phyloP scores from a whole-genome alignment of 2,113 vertebrate species.

The Chlamydotis undulata region DNA sequence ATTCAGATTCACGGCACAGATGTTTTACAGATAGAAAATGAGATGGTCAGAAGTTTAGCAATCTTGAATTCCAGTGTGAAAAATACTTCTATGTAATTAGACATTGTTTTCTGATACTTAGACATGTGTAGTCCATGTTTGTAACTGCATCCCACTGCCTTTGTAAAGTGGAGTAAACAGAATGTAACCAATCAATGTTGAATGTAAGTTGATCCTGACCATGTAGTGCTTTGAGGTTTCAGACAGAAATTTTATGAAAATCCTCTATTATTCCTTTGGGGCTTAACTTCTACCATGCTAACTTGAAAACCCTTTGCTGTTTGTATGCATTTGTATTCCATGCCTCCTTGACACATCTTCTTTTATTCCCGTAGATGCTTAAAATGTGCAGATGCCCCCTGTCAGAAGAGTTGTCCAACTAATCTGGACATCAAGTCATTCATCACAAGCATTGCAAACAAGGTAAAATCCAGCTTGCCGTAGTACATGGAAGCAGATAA shows the following conservation, averaged over 20 bases:
- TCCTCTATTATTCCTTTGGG: not conserved
- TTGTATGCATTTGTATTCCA: not conserved
- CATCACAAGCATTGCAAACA: conserved; percentile 87
- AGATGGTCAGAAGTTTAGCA: not conserved
- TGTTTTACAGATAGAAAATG: not conserved
- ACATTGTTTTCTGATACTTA: not conserved
- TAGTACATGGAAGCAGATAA: not conserved
- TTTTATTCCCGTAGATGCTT: conserved; percentile 78
- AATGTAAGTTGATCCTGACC: not conserved
- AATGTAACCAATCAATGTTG: not conserved
- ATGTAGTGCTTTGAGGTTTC: not conserved
- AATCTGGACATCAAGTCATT: conserved; percentile 88
- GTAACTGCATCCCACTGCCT: not conserved
- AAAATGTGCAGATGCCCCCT: conserved; percentile 89
- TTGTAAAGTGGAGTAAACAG: not conserved
- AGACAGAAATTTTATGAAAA: not conserved
- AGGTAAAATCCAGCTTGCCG: conserved; percentile 72
- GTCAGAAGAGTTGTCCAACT: conserved; percentile 91
- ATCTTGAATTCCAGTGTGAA: not conserved
- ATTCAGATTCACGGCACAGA: not conserved
- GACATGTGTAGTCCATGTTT: not conserved
- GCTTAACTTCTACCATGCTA: not conserved
- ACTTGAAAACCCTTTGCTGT: not conserved
- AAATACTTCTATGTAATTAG: not conserved
- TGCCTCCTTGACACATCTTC: conserved; percentile 32